Base-by-base conservation (phyloP, 2,888 invertebrate genomes). In the Morpho achilles region DNA sequence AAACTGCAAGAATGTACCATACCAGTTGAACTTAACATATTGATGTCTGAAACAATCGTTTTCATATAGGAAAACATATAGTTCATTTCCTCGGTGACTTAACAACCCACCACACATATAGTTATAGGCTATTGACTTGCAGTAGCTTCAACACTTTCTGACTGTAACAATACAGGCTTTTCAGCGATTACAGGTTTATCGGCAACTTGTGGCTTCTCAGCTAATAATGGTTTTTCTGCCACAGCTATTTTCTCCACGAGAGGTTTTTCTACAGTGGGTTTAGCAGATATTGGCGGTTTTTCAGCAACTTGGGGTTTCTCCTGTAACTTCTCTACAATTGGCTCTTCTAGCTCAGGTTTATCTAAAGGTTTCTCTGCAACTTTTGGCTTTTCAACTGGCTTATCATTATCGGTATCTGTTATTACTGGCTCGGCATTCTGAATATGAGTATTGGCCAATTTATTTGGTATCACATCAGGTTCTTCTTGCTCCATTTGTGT, bases 101-200 rank as follows among this genome's bases (percentile, higher is more conserved):
- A 69, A 67, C 67, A 55, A 62, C 70, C 68, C 68, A 83, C 79
- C 58, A 73, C 78, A 75, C 85, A 83, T 22, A 62, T 77, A 64
- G 79, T 82, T 83, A 69, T 79, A 60, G 80, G 89, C 80, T 90
- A 90, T 90, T 90, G 88, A 82, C 79, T 84, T 9, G 80, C 77
- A 71, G 73, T 75, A 2, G 79, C 77, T 71, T 85, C 81, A 3
- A 70, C 80, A 80, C 77, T 82, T 64, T 84, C 87, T 46, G 82
- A 79, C 71, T 73, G 77, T 63, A 68, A 75, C 61, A 83, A 63
- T 44, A 80, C 67, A 45, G 88, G 83, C 63, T 86, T 87, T 51
- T 83, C 85, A 7, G 82, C 76, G 32, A 84, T 63, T 7, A 54
- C 23, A 9, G 85, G 85, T 55, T 70, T 67, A 49, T 78, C 78